These are phyloP conservation scores for Perca fluviatilis DNA, from an alignment of 2,113 vertebrate genomes.

Conservation along the genomic window DNA sequence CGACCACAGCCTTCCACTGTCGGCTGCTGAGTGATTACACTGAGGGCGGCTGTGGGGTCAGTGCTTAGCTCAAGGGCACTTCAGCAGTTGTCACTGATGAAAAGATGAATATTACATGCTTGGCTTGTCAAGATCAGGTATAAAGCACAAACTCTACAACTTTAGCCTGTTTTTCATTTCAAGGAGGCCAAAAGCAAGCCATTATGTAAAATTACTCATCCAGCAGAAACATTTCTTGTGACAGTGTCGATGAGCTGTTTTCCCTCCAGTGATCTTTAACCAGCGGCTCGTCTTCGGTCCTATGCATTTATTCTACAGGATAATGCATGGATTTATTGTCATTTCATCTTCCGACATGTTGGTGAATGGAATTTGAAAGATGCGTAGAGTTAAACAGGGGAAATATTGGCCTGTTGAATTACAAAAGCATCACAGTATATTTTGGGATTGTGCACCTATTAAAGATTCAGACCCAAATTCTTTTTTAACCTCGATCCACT, in stretches of 20 bases:
- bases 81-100: slow-evolving; percentile 50
- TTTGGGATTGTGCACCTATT: slow-evolving; percentile 20
- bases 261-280: slow-evolving; percentile 16
- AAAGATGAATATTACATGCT: slow-evolving; percentile 50
- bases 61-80: slow-evolving; percentile 75
- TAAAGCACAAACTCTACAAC: slow-evolving; percentile 17
- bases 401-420: slow-evolving; percentile 11
- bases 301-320: not conserved
- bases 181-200: slow-evolving; percentile 10
- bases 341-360: slow-evolving; percentile 1
- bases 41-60: slow-evolving; percentile 58
- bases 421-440: slow-evolving; percentile 1
- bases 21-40: slow-evolving; percentile 59
- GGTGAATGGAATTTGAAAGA: not conserved
- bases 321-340: not conserved
- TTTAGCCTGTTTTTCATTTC: slow-evolving; percentile 12
- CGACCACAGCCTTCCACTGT: slow-evolving; percentile 52
- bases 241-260: slow-evolving; percentile 19
- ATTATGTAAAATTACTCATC: slow-evolving; percentile 29
- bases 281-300: not conserved
- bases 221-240: slow-evolving; percentile 2
- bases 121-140: slow-evolving; percentile 36
- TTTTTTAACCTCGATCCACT: slow-evolving; percentile 44
- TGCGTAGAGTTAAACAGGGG: not conserved
- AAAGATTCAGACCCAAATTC: slow-evolving; percentile 14